These are phyloP conservation scores for Neuroterus valhalla DNA, from an alignment of 1,140 invertebrate genomes.

Conservation along the genomic window DNA sequence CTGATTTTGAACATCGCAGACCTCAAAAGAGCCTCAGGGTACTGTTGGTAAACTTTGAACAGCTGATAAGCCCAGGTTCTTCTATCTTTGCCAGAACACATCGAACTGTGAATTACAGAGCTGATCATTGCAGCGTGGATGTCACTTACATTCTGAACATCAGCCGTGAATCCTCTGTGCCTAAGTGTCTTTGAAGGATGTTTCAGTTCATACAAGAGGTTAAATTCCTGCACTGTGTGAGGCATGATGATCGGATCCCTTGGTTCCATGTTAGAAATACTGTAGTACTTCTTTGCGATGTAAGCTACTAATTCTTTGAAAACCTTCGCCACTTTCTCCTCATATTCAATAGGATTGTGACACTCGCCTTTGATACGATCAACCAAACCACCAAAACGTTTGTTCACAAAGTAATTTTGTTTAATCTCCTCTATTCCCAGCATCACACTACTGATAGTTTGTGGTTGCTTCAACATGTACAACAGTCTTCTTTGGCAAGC, in stretches of 20 bases:
- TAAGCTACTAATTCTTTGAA: conserved; percentile 68
- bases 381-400: conserved; percentile 62
- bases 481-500: conserved; percentile 81
- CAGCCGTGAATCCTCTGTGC: conserved; percentile 58
- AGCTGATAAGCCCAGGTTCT: conserved; percentile 79
- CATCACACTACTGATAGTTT: conserved; percentile 77
- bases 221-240: conserved; percentile 72
- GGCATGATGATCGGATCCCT: conserved; percentile 65
- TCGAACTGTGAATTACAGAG: conserved; percentile 78
- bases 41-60: conserved; percentile 84
- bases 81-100: conserved; percentile 79
- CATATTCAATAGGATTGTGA: conserved; percentile 55
- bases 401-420: conserved; percentile 75
- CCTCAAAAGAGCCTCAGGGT: conserved; percentile 78
- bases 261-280: conserved; percentile 65
- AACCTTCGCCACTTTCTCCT: conserved; percentile 59
- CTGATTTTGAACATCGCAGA: conserved; percentile 78
- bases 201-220: conserved; percentile 63
- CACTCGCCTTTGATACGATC: conserved; percentile 61
- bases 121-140: conserved; percentile 72
- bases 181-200: conserved; percentile 55
- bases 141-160: conserved; percentile 61
- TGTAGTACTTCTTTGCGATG: conserved; percentile 70
- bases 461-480: conserved; percentile 79
- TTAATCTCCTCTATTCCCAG: conserved; percentile 79